These are phyloP conservation scores for Acleris sparsana DNA, from an alignment of 2,888 invertebrate species.

Conservation along the genomic window DNA sequence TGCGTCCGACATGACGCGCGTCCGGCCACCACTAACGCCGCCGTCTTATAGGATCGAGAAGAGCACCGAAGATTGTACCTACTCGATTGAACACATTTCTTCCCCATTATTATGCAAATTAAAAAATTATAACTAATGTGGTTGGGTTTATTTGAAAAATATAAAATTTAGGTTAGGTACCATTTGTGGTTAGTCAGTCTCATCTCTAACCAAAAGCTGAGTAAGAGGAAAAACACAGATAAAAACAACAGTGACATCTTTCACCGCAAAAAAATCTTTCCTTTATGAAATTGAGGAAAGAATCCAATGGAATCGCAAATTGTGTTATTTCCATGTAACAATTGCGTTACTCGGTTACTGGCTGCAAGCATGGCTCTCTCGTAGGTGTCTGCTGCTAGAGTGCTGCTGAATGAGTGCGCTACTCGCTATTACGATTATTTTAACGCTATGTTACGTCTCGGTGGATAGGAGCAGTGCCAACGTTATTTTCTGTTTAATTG, in stretches of 20 bases:
- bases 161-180: not conserved
- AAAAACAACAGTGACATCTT: slow-evolving; percentile 11
- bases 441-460: slow-evolving; percentile 66
- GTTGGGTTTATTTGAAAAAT: too few species aligned
- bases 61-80: slow-evolving; percentile 50
- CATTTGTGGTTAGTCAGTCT: not conserved
- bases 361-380: too few species aligned
- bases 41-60: slow-evolving; percentile 60
- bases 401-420: slow-evolving; percentile 56
- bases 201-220: slow-evolving; percentile 11
- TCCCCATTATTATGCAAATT: slow-evolving; percentile 27
- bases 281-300: slow-evolving; percentile 1
- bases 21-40: slow-evolving; percentile 61
- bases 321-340: slow-evolving; percentile 6
- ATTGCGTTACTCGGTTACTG: too few species aligned
- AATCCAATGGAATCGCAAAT: slow-evolving; percentile 6
- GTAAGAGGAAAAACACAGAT: slow-evolving; percentile 16
- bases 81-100: slow-evolving; percentile 53
- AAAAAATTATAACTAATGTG: too few species aligned
- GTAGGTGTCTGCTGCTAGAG: slow-evolving; percentile 46
- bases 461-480: slow-evolving; percentile 60
- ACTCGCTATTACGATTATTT: slow-evolving; percentile 66
- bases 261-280: slow-evolving; percentile 2
- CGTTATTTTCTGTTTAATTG: slow-evolving; percentile 72
- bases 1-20: slow-evolving; percentile 74